Base-by-base conservation (phyloP, 2,113 vertebrate species). In the Lota lota region DNA sequence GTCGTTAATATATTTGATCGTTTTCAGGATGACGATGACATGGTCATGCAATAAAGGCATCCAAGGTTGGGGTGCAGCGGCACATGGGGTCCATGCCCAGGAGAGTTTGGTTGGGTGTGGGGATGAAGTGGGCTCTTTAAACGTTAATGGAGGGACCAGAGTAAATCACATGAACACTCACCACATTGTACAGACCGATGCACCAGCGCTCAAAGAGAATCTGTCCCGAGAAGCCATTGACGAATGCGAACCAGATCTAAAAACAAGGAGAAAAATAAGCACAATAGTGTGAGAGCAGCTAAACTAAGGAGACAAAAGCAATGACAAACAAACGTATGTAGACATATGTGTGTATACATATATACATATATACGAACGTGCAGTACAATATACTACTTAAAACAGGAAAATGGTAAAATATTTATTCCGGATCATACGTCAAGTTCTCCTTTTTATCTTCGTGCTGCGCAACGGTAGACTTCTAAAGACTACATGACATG, bases 171-270 rank as follows among this genome's bases (percentile, higher is more conserved):
- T 70, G 50, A 72, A 69, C 56, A 93, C 96, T 95, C 92, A 98
- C 97, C 95, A 99, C 97, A 16, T 99, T 99, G 89, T 99, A 99
- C 72, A 99, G 92, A 73, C 97, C 97, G 83, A 99, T 99, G 81
- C 97, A 99, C 97, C 97, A 99, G 75, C 97, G 93, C 82, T 99
- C 97, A 82, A 99, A 99, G 60, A 99, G 95, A 85, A 99, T 99
- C 89, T 99, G 97, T 78, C 97, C 97, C 61, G 97, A 99, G 90
- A 99, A 99, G 58, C 97, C 97, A 75, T 99, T 99, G 75, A 98
- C 96, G 67, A 99, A 99, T 6, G 97, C 97, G 85, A 99, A 99
- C 97, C 97, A 99, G 90, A 99, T 93, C 97, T 99, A 85, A 74
- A 89, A 83, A 70, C 85, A 86, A 62, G 88, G 5, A 90, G 62